phyloP scores from a whole-genome alignment of 2,113 vertebrate species.

The Ictidomys tridecemlineatus region DNA sequence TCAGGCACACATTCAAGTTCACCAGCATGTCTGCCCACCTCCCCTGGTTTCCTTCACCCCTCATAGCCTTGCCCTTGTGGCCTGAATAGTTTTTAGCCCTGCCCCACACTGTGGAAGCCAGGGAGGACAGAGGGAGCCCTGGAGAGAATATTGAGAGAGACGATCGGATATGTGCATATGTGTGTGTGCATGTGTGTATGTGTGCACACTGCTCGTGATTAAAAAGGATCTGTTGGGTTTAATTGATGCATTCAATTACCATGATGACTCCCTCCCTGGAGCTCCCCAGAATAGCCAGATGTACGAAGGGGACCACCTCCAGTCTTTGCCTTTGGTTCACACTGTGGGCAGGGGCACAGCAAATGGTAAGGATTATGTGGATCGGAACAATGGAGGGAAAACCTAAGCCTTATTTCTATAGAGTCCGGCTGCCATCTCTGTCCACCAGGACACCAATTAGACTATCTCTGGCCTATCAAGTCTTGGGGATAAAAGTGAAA shows the following conservation, averaged over 20 bases:
- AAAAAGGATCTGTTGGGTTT: constrained; percentile 71
- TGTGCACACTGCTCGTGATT: not conserved
- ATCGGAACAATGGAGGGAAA: constrained; percentile 82
- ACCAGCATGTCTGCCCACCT: not conserved
- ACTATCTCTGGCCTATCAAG: constrained; percentile 75
- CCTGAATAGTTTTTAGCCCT: not conserved
- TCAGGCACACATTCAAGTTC: constrained; percentile 42
- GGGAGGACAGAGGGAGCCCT: constrained; percentile 2
- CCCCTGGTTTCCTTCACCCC: not conserved
- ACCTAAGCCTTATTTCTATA: constrained; percentile 73
- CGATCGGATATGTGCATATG: not conserved
- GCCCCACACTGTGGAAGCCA: not conserved
- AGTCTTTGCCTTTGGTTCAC: constrained; percentile 84
- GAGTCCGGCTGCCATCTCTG: constrained; percentile 80
- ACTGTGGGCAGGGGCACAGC: constrained; percentile 67
- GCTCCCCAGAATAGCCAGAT: constrained; percentile 83
- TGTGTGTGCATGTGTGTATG: rapidly evolving
- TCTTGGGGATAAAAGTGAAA: constrained; percentile 78
- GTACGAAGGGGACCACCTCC: constrained; percentile 81
- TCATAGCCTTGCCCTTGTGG: not conserved
- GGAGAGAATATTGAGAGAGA: not conserved
- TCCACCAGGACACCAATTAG: constrained; percentile 87
- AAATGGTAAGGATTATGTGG: constrained; percentile 83
- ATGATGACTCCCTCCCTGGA: constrained; percentile 76
- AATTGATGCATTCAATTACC: constrained; percentile 78